These are phyloP conservation scores for Pipistrellus kuhlii DNA, from an alignment of 2,797 vertebrate species.

Conservation along the genomic window DNA sequence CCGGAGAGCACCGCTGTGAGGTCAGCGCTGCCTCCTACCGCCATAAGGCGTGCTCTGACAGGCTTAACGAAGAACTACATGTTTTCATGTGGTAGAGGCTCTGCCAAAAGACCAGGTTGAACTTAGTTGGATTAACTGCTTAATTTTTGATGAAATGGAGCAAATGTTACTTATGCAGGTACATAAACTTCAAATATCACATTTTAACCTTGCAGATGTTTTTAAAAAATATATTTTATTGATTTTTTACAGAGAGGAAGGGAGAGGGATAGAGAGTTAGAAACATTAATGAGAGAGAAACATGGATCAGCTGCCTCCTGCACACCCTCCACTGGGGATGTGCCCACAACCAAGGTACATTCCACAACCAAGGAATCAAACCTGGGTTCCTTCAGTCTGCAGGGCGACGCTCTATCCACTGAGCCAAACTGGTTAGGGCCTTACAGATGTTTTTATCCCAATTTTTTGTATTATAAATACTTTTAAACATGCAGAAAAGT, in stretches of 20 bases:
- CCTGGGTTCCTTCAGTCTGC: too few species aligned
- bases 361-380: too few species aligned
- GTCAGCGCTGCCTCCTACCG: neutral
- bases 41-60: neutral
- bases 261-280: too few species aligned
- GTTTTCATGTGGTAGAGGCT: neutral
- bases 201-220: conserved; percentile 1
- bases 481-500: conserved; percentile 42
- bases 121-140: neutral
- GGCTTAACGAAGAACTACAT: neutral
- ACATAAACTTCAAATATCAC: neutral
- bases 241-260: too few species aligned
- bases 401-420: too few species aligned
- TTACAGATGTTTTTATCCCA: neutral
- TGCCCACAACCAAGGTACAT: too few species aligned
- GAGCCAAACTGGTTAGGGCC: too few species aligned
- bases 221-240: too few species aligned
- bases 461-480: neutral
- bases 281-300: too few species aligned
- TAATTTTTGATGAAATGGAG: conserved; percentile 20
- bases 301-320: too few species aligned
- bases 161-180: neutral
- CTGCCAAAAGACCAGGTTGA: neutral
- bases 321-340: too few species aligned
- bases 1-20: neutral